Percentiles rank a stretch among this genome's conserved stretches.
These are phyloP conservation scores for Troides aeacus DNA, from an alignment of 2,888 invertebrate genomes.

Conservation along the genomic window DNA sequence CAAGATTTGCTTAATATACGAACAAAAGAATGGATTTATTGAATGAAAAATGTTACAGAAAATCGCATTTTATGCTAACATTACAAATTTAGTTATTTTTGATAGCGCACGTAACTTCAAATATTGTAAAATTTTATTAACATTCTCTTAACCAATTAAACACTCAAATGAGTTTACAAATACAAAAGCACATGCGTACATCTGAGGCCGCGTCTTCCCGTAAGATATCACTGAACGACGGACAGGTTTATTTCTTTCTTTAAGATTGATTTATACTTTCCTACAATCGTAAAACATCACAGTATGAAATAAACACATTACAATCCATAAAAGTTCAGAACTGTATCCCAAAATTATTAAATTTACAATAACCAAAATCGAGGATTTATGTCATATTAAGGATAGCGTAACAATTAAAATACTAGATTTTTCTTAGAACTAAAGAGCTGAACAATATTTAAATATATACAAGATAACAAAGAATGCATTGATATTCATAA, in stretches of 20 bases:
- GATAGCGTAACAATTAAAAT: neutral
- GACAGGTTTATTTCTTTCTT: slow-evolving; percentile 16
- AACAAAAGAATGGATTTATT: too few relatives aligned
- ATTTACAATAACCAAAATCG: neutral
- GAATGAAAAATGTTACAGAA: too few relatives aligned
- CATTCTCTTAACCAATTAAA: neutral
- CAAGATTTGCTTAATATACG: too few relatives aligned
- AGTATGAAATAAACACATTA: slow-evolving; percentile 9
- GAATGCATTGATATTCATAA: neutral
- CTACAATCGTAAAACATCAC: slow-evolving; percentile 9
- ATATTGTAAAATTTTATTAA: neutral
- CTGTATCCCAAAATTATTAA: neutral
- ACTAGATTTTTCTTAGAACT: neutral
- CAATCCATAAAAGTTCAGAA: slow-evolving; percentile 15
- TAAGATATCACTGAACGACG: slow-evolving; percentile 9
- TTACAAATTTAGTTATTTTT: too few relatives aligned
- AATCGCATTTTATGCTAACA: too few relatives aligned
- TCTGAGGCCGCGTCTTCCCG: slow-evolving; percentile 2
- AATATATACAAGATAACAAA: neutral
- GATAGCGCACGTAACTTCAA: too few relatives aligned
- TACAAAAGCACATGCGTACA: slow-evolving; percentile 14
- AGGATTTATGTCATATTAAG: neutral
- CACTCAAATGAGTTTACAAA: slow-evolving; percentile 16
- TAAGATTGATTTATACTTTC: slow-evolving; percentile 21
- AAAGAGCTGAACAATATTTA: neutral